These are phyloP conservation scores for Neoascia interrupta DNA, from an alignment of 2,888 invertebrate genomes.

Conservation along the genomic window DNA sequence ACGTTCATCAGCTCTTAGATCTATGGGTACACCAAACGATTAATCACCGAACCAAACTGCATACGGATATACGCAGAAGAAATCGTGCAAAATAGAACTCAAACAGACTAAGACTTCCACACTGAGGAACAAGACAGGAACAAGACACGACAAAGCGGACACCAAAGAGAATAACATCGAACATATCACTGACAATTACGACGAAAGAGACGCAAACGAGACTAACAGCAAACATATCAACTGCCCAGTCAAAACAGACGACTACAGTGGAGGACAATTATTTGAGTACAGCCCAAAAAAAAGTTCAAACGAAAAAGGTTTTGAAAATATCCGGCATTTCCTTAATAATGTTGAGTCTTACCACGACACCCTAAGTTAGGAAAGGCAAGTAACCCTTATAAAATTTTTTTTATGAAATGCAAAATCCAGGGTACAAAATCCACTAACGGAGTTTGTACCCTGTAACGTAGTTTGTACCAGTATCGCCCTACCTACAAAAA, in stretches of 20 bases:
- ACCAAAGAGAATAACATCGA: not conserved
- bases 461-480: too few relatives aligned
- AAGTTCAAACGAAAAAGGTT: not conserved
- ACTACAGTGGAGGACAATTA: not conserved
- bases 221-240: not conserved
- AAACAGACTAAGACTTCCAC: too few relatives aligned
- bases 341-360: constrained; percentile 19
- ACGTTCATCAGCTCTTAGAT: too few relatives aligned
- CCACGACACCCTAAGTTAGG: not conserved
- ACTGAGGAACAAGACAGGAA: too few relatives aligned
- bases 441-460: not conserved
- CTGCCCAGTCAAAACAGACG: not conserved
- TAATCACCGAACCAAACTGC: too few relatives aligned
- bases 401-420: not conserved
- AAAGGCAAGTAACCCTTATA: not conserved
- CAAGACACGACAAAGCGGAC: too few relatives aligned
- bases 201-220: too few relatives aligned
- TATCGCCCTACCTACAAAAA: too few relatives aligned
- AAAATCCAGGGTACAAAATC: constrained; percentile 2
- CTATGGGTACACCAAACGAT: too few relatives aligned
- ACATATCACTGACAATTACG: not conserved
- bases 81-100: too few relatives aligned
- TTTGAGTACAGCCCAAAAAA: not conserved
- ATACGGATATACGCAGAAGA: too few relatives aligned
- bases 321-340: constrained; percentile 11